phyloP scores from a whole-genome alignment of 2,113 vertebrate genomes.

The Dendropsophus ebraccatus region DNA sequence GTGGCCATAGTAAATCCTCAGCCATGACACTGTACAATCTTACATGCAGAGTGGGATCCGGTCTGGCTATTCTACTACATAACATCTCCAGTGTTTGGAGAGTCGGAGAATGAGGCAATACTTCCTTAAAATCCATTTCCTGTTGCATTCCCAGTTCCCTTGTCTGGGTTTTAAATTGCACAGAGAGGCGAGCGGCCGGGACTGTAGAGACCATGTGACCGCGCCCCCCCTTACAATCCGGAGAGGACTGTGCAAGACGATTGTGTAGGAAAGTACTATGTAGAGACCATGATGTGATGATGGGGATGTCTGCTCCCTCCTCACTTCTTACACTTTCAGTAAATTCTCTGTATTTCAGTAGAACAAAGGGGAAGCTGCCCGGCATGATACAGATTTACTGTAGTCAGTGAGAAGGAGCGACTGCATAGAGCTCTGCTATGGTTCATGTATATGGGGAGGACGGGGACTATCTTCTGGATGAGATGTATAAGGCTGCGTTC shows the following conservation, averaged over 20 bases:
- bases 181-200: background rate
- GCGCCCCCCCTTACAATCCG: background rate
- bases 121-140: constrained; percentile 49
- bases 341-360: background rate
- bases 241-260: background rate
- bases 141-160: constrained; percentile 24
- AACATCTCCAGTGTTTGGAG: background rate
- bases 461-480: too few species aligned
- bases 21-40: too few species aligned
- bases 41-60: background rate
- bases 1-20: background rate
- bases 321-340: background rate
- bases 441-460: too few species aligned
- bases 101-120: background rate
- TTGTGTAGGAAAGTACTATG: background rate
- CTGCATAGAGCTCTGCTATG: background rate
- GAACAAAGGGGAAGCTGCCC: background rate
- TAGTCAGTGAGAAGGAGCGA: background rate
- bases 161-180: constrained; percentile 4
- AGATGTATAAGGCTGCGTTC: too few species aligned
- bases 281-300: background rate
- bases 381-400: background rate
- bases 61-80: background rate
- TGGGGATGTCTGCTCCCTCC: background rate
- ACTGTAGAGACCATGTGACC: background rate